These are phyloP conservation scores for Trichoplusia ni DNA, from an alignment of 1,140 invertebrate genomes.

Conservation along the genomic window DNA sequence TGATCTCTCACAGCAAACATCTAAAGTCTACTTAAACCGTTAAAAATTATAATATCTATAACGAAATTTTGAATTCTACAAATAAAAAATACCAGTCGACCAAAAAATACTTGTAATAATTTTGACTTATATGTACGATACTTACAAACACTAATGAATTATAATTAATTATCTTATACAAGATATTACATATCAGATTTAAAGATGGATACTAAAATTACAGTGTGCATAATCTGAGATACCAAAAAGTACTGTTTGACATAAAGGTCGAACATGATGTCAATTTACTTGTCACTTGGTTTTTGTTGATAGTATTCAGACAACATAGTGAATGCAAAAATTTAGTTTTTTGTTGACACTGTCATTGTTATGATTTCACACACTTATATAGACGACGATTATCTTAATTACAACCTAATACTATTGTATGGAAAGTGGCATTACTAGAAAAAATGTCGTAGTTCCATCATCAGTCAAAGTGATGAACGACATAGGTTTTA, in stretches of 20 bases:
- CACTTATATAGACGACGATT: not conserved
- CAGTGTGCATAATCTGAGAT: not conserved
- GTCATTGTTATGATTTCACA: not conserved
- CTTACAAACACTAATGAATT: slow-evolving; percentile 23
- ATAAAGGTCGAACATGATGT: too few species aligned
- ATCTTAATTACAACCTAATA: not conserved
- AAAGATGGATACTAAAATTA: not conserved
- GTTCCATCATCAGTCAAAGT: not conserved
- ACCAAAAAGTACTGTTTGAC: too few species aligned
- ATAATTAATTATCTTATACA: slow-evolving; percentile 5
- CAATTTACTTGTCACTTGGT: too few species aligned
- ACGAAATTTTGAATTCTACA: not conserved
- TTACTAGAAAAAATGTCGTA: not conserved
- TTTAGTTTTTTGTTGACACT: not conserved
- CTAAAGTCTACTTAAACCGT: not conserved
- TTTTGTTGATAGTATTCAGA: too few species aligned
- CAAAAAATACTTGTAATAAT: not conserved
- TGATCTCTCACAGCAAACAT: not conserved
- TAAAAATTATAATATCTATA: not conserved
- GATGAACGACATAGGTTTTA: not conserved
- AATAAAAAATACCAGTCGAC: slow-evolving; percentile 13
- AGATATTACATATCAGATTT: not conserved
- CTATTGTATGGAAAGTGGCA: not conserved
- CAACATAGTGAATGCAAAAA: too few species aligned
- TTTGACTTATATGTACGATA: slow-evolving; percentile 12